A percentile compares a stretch with the other conserved stretches of the same genome.
These are phyloP conservation scores for Tolypeutes matacus DNA, from an alignment of 2,797 vertebrate genomes.

Conservation along the genomic window DNA sequence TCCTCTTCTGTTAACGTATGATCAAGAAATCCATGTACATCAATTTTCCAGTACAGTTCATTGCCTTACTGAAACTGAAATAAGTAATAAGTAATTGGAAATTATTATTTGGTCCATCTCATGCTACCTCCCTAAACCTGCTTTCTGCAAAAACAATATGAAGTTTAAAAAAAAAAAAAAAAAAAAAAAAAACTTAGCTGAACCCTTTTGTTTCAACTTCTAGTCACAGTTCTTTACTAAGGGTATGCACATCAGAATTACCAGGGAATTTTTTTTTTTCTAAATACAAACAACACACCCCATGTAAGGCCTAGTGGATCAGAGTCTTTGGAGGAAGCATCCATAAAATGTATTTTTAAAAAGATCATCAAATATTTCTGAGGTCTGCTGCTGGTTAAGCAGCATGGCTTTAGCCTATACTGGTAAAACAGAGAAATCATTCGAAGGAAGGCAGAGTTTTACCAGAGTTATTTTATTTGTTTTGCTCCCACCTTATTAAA, in stretches of 20 bases:
- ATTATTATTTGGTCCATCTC: neutral
- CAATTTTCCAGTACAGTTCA: neutral
- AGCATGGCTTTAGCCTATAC: neutral
- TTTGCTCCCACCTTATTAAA: neutral
- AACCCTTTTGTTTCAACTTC: neutral
- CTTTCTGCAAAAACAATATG: neutral
- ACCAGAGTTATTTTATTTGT: slow-evolving; percentile 22
- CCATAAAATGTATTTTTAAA: neutral
- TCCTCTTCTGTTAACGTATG: neutral
- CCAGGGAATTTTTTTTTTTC: neutral
- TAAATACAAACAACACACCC: neutral
- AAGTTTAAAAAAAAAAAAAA: no score
- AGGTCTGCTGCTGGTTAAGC: neutral
- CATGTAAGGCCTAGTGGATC: neutral
- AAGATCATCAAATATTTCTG: neutral
- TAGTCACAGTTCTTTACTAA: neutral
- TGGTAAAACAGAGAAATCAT: neutral
- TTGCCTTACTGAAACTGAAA: neutral
- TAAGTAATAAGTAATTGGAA: neutral
- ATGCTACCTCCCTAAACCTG: neutral
- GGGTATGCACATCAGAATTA: neutral
- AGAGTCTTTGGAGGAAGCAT: neutral
- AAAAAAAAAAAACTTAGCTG: neutral
- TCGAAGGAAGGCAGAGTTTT: neutral
- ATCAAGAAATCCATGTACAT: neutral